Base-by-base conservation (phyloP, 2,113 vertebrate genomes). In the Periophthalmodon schlosseri region DNA sequence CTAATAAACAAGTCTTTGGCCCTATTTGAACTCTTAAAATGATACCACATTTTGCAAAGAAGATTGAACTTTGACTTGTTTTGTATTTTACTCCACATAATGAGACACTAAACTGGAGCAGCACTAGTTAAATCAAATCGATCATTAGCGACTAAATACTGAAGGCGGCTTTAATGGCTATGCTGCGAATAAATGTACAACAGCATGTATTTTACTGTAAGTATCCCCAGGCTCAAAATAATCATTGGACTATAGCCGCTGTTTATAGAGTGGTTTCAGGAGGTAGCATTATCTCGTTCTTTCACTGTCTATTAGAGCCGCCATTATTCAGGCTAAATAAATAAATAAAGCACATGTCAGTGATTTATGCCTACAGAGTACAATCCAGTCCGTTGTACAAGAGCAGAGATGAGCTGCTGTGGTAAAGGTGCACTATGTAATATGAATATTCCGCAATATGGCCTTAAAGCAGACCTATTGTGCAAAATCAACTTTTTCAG, bases 201-300 rank as follows among this genome's bases (percentile, higher is more conserved):
- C 75, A 65, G 33, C 77, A 73, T 80, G 81, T 34, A 68, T 78
- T 85, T 90, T 74, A 70, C 68, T 77, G 69, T 77, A 80, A 86
- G 84, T 83, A 87, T 86, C 77, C 76, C 73, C 70, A 86, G 87
- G 91, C 80, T 76, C 23, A 15, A 76, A 83, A 79, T 83, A 79
- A 86, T 84, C 78, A 85, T 24, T 84, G 81, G 80, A 82, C 83
- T 88, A 66, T 79, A 76, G 81, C 68, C 58, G 54, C 13, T 81
- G 80, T 79, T 87, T 86, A 80, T 63, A 68, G 78, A 84, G 78
- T 66, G 33, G 67, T 70, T 75, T 34, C 64, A 75, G 50, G 70
- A 74, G 65, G 76, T 68, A 33, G 65, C 49, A 74, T 77, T 33
- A 73, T 63, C 71, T 72, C 69, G 24, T 74, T 67, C 52, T 76